Percentiles rank a stretch among this genome's conserved stretches.
These are phyloP conservation scores for Ramphastos sulfuratus DNA, from an alignment of 2,113 vertebrate species.

Conservation along the genomic window DNA sequence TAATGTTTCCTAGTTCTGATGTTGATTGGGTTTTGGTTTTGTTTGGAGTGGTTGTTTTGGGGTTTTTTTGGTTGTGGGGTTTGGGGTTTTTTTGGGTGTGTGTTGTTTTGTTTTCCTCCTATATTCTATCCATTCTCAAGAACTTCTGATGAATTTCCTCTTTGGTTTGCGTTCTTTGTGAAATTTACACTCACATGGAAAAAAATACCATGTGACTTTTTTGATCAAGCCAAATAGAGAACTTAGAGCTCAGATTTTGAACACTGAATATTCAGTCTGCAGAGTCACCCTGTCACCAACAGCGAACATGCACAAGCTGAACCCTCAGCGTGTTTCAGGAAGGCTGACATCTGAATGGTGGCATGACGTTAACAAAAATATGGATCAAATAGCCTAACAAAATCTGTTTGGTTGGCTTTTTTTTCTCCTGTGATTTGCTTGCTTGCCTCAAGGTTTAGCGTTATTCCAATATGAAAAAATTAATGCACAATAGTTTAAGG, in stretches of 20 bases:
- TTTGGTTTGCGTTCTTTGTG: not conserved
- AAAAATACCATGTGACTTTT: not conserved
- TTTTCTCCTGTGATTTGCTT: not conserved
- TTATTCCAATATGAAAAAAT: not conserved
- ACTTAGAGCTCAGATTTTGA: not conserved
- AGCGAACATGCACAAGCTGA: not conserved
- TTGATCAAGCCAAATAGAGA: not conserved
- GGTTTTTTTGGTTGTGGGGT: not conserved
- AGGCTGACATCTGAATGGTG: not conserved
- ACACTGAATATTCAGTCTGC: not conserved
- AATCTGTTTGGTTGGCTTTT: not conserved
- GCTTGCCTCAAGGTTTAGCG: not conserved
- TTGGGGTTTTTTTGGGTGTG: no score
- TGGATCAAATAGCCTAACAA: not conserved
- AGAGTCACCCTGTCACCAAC: not conserved
- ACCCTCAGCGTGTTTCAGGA: not conserved
- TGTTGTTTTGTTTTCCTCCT: not conserved
- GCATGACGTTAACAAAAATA: not conserved
- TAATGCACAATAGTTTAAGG: fast-evolving
- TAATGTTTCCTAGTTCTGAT: not conserved
- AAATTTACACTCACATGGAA: not conserved
- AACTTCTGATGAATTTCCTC: not conserved
- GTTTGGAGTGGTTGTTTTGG: no score
- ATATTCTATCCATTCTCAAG: not conserved
- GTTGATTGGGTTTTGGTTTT: not conserved